phyloP scores from a whole-genome alignment of 1,140 invertebrate species.

The Ridgeia piscesae region DNA sequence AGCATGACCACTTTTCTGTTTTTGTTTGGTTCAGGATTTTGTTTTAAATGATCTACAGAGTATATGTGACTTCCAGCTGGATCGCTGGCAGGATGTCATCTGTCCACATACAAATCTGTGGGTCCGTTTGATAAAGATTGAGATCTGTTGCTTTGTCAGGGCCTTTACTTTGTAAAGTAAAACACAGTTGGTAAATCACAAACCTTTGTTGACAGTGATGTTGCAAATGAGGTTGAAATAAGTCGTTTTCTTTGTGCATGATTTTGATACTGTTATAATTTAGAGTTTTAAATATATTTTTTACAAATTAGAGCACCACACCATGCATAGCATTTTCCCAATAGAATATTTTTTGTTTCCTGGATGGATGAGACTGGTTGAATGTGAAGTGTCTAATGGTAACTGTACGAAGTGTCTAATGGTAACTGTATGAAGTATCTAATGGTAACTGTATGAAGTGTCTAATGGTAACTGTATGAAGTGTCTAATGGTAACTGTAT shows the following conservation, averaged over 20 bases:
- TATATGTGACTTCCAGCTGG: not conserved
- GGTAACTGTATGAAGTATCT: slow-evolving; percentile 18
- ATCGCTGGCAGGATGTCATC: too few species aligned
- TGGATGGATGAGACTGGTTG: too few species aligned
- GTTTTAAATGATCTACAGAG: not conserved
- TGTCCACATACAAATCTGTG: too few species aligned
- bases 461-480: slow-evolving; percentile 20
- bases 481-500: slow-evolving; percentile 20
- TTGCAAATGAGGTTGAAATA: not conserved
- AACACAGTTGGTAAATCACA: not conserved
- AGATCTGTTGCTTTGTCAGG: not conserved
- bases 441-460: slow-evolving; percentile 19
- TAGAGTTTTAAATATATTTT: not conserved
- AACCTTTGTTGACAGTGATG: not conserved
- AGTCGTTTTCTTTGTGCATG: not conserved
- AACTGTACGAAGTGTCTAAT: slow-evolving; percentile 23
- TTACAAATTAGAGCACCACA: not conserved
- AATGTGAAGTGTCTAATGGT: slow-evolving; percentile 8
- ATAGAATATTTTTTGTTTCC: too few species aligned
- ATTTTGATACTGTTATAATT: not conserved
- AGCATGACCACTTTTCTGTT: not conserved
- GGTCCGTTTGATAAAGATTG: not conserved
- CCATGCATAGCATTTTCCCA: too few species aligned
- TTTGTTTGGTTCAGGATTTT: not conserved
- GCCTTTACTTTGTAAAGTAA: not conserved